Base-by-base conservation (phyloP, 2,113 vertebrate species). In the Rhombomys opimus region DNA sequence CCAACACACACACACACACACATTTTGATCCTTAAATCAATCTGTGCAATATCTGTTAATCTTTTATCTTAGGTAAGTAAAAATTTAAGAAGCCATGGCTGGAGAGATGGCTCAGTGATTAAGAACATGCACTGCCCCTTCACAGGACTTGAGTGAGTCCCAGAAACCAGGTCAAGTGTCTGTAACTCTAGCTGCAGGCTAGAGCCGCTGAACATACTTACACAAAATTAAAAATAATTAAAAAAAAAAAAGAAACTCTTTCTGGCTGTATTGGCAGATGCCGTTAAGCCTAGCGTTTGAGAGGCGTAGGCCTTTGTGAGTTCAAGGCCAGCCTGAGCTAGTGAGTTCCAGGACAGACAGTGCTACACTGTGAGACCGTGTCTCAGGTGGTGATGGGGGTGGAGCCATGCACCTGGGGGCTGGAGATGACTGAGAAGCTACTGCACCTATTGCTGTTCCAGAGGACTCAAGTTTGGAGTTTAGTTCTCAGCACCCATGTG, bases 1-100 rank as follows among this genome's bases (percentile, higher is more conserved):
- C 87, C 89, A 52, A 17, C 17, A 38, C 50, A 4, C 54, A 10
- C 0, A 67, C 73, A 93, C 20, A 77, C 77, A 38, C 89, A 25
- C 3, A 59, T 18, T 65, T 91, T 75, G 30, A 25, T 80, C 32
- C 96, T 87, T 94, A 57, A 75, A 41, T 86, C n/a, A 54, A 1
- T 75, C 41, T 77, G 35, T 50, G 87, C 25, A 75, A 38, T 87
- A 9, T n/a, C 86, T 84, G 67, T 93, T 68, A 89, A 78, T 32
- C 50, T 93, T 84, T 95, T 18, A 76, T 67, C 35, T 35, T 93
- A 63, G 93, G 63, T 87, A 90, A 93, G 82, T 86, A 30, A 35
- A 15, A 4, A 87, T 89, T 95, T 95, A 68, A 77, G 90, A 89
- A 38, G 9, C 2, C 15, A 38, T 75, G n/a, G 46, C 78, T n/a